Conservation (phyloP, 2,888 invertebrate genomes). For the Tenthredo amoena region DNA sequence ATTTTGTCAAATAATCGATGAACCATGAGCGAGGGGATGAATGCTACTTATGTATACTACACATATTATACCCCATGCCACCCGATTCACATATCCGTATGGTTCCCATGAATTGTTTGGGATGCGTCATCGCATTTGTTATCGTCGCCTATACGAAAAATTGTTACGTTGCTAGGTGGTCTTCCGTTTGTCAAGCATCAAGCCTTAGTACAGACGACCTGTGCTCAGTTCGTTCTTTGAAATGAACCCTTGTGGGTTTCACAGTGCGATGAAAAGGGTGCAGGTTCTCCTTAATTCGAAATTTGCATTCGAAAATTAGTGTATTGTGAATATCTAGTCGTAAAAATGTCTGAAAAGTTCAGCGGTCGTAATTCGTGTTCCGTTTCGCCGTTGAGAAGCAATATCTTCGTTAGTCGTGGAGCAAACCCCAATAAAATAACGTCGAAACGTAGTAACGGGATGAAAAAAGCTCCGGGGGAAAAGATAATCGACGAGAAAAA, state of each 20-base stretch:
- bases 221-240: neutral
- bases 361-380: slow-evolving; percentile 14
- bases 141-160: slow-evolving; percentile 19
- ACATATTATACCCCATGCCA: neutral
- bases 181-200: slow-evolving; percentile 19
- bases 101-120: slow-evolving; percentile 29
- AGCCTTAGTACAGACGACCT: neutral
- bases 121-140: slow-evolving; percentile 42
- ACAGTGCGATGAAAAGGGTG: neutral
- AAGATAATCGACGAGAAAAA: slow-evolving; percentile 25
- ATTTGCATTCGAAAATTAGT: neutral
- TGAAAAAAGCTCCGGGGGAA: neutral
- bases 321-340: neutral
- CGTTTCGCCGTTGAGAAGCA: slow-evolving; percentile 33
- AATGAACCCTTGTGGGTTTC: neutral
- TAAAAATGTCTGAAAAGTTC: slow-evolving; percentile 33
- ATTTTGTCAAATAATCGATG: neutral
- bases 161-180: slow-evolving; percentile 51
- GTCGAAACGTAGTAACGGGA: slow-evolving; percentile 28
- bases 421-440: neutral
- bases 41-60: neutral
- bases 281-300: neutral
- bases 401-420: slow-evolving; percentile 1
- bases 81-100: neutral
- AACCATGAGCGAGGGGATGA: neutral